These are phyloP conservation scores for Rapana venosa DNA, from an alignment of 2,888 invertebrate genomes.

Conservation along the genomic window DNA sequence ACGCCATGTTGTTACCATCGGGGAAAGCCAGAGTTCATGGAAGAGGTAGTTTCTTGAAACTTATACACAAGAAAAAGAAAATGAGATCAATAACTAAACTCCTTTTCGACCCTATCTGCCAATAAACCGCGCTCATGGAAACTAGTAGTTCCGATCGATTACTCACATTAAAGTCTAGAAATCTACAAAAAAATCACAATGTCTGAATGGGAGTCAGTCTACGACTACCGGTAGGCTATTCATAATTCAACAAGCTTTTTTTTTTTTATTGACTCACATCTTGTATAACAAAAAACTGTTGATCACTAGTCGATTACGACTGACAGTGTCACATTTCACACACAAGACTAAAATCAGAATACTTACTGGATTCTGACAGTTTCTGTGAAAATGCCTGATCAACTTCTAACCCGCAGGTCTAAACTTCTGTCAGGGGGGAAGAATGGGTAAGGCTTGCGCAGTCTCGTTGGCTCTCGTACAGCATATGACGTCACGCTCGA, in stretches of 20 bases:
- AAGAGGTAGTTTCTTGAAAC: neutral
- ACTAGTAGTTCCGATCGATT: no score
- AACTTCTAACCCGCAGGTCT: conserved; percentile 15
- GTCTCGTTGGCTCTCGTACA: conserved; percentile 10
- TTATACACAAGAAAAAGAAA: neutral
- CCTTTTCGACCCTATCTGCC: neutral
- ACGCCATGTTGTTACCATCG: conserved; percentile 12
- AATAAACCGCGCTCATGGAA: no score
- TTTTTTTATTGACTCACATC: neutral
- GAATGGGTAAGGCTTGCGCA: conserved; percentile 6
- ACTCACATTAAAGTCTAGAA: no score
- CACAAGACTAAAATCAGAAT: neutral
- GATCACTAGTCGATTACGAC: neutral
- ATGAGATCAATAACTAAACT: neutral
- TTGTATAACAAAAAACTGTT: neutral
- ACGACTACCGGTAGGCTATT: neutral
- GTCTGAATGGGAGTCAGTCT: no score
- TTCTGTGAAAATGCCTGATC: conserved; percentile 27
- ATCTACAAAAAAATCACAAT: no score
- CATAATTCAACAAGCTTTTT: neutral
- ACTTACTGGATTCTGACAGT: conserved; percentile 41
- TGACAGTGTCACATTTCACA: neutral
- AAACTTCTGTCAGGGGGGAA: conserved; percentile 8
- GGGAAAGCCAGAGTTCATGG: neutral
- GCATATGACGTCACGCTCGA: conserved; percentile 7